These are phyloP conservation scores for Numenius phaeopus DNA, from an alignment of 2,797 vertebrate species.

Conservation along the genomic window DNA sequence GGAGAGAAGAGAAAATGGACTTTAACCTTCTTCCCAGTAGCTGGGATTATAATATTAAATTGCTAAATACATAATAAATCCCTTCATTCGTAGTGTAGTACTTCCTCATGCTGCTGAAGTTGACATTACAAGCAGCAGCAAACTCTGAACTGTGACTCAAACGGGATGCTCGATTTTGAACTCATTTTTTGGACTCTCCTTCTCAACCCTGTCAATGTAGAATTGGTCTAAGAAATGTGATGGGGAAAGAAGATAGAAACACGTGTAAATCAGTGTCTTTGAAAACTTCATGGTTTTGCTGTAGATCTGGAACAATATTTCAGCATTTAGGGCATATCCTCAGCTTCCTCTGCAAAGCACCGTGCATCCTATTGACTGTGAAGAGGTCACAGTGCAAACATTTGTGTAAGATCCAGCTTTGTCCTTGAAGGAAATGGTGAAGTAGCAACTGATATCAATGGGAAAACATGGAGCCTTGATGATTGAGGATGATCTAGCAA, in stretches of 20 bases:
- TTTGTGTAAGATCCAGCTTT: background rate
- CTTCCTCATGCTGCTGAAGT: background rate
- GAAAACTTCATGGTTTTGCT: background rate
- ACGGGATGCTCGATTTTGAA: background rate
- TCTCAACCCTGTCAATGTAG: background rate
- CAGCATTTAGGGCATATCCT: background rate
- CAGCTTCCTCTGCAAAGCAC: background rate
- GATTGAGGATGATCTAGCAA: background rate
- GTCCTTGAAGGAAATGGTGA: background rate
- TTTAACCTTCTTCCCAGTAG: background rate
- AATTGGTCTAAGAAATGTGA: background rate
- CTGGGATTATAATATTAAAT: background rate
- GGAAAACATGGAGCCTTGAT: background rate
- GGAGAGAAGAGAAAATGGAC: background rate
- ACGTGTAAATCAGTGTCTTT: background rate
- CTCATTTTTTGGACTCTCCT: background rate
- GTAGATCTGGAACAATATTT: background rate
- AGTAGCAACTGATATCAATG: background rate
- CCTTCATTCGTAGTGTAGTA: background rate
- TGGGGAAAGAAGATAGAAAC: background rate
- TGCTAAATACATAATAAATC: constrained; percentile 6
- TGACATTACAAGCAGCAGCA: background rate
- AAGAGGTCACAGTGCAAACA: background rate
- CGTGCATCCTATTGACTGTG: background rate
- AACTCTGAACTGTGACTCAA: background rate